These are phyloP conservation scores for Polymixis lichenea DNA, from an alignment of 2,888 invertebrate species.

Conservation along the genomic window DNA sequence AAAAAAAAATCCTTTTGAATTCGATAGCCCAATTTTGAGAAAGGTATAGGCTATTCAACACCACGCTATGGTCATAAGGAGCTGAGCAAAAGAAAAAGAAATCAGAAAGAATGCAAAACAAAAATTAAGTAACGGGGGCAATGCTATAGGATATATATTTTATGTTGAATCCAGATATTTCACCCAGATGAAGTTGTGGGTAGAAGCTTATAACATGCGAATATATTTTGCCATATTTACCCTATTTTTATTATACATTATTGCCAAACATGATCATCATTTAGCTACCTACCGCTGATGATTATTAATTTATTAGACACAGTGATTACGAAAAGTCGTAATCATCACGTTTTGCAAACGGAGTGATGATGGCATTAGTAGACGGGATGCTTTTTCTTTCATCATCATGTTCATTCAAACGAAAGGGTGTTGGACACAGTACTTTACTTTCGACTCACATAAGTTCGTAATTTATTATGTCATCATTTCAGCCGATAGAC, in stretches of 20 bases:
- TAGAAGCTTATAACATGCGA: not conserved
- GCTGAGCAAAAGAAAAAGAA: not conserved
- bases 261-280: constrained; percentile 11
- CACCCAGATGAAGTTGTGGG: not conserved
- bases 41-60: not conserved
- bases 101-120: not conserved
- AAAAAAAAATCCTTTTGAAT: not conserved
- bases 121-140: not conserved
- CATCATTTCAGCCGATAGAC: no score
- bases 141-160: not conserved
- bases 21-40: not conserved
- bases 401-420: not conserved
- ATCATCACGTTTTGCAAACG: constrained; percentile 29
- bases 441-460: not conserved
- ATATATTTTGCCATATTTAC: not conserved
- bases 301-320: constrained; percentile 15
- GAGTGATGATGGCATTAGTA: constrained; percentile 6
- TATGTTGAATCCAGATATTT: not conserved
- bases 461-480: not conserved
- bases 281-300: not conserved
- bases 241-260: constrained; percentile 1
- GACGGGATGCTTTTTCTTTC: not conserved
- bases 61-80: not conserved
- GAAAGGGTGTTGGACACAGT: not conserved
- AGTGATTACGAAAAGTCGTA: constrained; percentile 18